Base-by-base conservation (phyloP, 2,797 vertebrate genomes). In the Otus scops region DNA sequence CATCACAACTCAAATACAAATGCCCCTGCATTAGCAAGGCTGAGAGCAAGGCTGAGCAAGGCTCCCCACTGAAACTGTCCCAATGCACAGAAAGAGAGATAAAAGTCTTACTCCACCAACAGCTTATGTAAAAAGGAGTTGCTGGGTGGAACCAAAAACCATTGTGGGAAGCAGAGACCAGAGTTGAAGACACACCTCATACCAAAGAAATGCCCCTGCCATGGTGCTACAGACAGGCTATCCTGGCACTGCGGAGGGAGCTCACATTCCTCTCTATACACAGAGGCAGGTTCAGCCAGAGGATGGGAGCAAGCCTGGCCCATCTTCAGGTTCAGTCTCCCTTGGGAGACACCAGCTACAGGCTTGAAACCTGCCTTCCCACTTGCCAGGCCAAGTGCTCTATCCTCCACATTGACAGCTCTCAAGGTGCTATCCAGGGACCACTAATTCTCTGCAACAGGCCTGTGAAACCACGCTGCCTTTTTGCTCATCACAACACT, bases 31-130 rank as follows among this genome's bases (percentile, higher is more conserved):
- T 34, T 48, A 56, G 59, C 20, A 47, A 82, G 83, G 24, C 26
- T 39, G 38, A 39, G 38, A 39, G 38, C 38, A 39, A 39, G 38
- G 41, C 41, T 43, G 17, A 56, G 59, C 20, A 47, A 82, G 83
- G 24, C 27, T 57, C 32, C n/a, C 21, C 34, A 48, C 39, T 57
- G 48, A 71, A 75, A 75, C 45, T 11, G 4, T n/a, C 69, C 6
- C 0, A 0, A 69, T 10, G 34, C 2, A 3, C 51, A 30, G 36
- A 76, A 77, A 5, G 0, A 18, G 77, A 79, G 9, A n/a, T 1
- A 16, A 3, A 69, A 81, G 60, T 34, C 70, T 81, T 36, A 38
- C 18, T 61, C 15, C 36, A 63, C 8, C 3, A 6, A 57, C 27
- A 83, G 15, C 43, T 71, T 28, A 56, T 1, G 4, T 1, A 88